These are phyloP conservation scores for Drosophila asahinai DNA, from an alignment of 1,140 invertebrate species.

Conservation along the genomic window DNA sequence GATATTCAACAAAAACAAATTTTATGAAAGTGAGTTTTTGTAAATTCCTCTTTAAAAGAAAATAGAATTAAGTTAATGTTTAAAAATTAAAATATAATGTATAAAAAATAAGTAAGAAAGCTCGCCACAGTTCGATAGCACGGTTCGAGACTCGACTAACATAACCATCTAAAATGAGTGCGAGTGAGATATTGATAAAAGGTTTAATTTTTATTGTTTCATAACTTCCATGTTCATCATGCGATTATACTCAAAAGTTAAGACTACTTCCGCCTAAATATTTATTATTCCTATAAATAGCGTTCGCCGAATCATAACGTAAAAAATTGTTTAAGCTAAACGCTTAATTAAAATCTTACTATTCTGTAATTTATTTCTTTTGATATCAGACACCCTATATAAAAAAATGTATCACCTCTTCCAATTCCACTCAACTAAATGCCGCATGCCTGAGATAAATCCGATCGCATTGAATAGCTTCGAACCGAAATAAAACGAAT, in stretches of 20 bases:
- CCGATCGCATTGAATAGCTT: slow-evolving; percentile 11
- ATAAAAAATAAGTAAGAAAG: too few relatives aligned
- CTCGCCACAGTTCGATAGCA: too few relatives aligned
- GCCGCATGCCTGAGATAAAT: slow-evolving; percentile 50
- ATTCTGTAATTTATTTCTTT: not conserved
- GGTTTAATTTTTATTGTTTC: too few relatives aligned
- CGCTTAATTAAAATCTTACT: not conserved
- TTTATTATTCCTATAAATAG: not conserved
- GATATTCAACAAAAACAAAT: not conserved
- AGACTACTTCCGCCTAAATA: too few relatives aligned
- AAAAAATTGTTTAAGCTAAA: too few relatives aligned
- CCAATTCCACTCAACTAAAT: slow-evolving; percentile 44
- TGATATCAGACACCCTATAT: not conserved
- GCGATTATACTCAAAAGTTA: too few relatives aligned
- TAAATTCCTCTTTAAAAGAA: not conserved
- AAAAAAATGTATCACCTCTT: slow-evolving; percentile 2
- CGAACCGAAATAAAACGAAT: slow-evolving; percentile 20
- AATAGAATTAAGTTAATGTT: not conserved
- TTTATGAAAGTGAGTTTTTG: slow-evolving; percentile 20
- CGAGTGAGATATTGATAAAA: not conserved
- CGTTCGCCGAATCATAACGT: too few relatives aligned
- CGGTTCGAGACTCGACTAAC: too few relatives aligned
- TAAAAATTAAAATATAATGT: too few relatives aligned
- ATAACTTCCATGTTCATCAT: not conserved
- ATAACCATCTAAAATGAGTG: not conserved